These are phyloP conservation scores for Bombus confusus DNA, from an alignment of 1,140 invertebrate species.

Conservation along the genomic window DNA sequence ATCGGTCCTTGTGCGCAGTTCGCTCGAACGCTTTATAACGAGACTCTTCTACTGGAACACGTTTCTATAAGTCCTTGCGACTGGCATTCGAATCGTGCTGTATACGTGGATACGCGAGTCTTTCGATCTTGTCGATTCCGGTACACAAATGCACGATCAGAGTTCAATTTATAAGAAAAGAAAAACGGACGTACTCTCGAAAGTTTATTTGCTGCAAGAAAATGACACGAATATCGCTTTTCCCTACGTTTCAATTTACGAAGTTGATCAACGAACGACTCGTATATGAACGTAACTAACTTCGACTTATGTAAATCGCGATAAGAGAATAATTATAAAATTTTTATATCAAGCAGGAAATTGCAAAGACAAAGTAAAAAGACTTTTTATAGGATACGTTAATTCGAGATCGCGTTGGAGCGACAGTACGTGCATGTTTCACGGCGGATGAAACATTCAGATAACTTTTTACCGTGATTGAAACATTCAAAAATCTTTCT, in stretches of 20 bases:
- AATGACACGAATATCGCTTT: too few relatives aligned
- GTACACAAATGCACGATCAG: neutral
- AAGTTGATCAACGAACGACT: too few relatives aligned
- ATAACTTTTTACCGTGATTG: neutral
- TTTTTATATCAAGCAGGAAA: neutral
- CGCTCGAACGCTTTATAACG: slow-evolving; percentile 14
- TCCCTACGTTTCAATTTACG: too few relatives aligned
- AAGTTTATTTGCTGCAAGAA: too few relatives aligned
- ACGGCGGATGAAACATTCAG: neutral
- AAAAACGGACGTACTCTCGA: neutral
- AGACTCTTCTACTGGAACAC: slow-evolving; percentile 9
- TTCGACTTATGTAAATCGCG: too few relatives aligned
- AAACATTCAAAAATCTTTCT: neutral
- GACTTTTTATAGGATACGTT: neutral
- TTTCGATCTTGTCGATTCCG: neutral
- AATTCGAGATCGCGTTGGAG: neutral
- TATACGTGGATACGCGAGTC: too few relatives aligned
- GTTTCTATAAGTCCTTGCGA: neutral
- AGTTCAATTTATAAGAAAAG: neutral
- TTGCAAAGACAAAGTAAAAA: neutral
- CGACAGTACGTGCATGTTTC: too few relatives aligned
- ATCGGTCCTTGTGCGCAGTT: slow-evolving; percentile 40
- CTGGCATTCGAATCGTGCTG: neutral
- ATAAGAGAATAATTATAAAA: neutral
- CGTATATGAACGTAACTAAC: too few relatives aligned